These are phyloP conservation scores for Bradypus variegatus DNA, from an alignment of 2,797 vertebrate genomes.

Conservation along the genomic window DNA sequence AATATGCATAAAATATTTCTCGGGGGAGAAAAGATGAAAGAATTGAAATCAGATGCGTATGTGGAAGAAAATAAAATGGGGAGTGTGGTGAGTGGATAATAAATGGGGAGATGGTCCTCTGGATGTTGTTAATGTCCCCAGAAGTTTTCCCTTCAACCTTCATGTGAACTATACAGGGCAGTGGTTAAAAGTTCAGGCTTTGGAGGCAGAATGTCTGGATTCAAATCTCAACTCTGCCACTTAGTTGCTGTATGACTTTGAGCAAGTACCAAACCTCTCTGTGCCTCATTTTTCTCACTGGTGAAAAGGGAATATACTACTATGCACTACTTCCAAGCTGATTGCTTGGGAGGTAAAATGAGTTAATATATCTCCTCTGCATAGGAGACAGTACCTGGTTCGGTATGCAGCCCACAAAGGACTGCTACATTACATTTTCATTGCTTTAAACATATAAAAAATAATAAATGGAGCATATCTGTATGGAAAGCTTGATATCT, in stretches of 20 bases:
- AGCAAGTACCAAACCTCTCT: background rate
- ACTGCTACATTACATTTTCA: background rate
- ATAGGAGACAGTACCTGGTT: accelerated
- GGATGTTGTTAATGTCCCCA: background rate
- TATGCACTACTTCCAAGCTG: background rate
- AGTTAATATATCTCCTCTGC: background rate
- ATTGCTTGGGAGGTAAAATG: background rate
- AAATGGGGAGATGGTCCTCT: background rate
- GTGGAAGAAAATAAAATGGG: background rate
- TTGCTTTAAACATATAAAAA: background rate
- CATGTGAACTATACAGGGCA: accelerated
- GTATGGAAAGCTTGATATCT: background rate
- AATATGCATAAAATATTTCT: conserved; percentile 44
- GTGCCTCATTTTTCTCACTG: background rate
- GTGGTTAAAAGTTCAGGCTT: background rate
- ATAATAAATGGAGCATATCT: background rate
- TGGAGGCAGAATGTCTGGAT: background rate
- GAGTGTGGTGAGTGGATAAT: background rate
- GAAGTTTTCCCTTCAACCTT: background rate
- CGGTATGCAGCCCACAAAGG: background rate
- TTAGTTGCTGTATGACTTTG: background rate
- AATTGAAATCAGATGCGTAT: conserved; percentile 17
- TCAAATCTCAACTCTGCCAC: background rate
- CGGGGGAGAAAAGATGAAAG: conserved; percentile 46
- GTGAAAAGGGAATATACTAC: background rate